Evolutionary conservation across 1,140 invertebrate genomes (phyloP).

Genomic region (Leptestheria dahalacensis): DNA sequence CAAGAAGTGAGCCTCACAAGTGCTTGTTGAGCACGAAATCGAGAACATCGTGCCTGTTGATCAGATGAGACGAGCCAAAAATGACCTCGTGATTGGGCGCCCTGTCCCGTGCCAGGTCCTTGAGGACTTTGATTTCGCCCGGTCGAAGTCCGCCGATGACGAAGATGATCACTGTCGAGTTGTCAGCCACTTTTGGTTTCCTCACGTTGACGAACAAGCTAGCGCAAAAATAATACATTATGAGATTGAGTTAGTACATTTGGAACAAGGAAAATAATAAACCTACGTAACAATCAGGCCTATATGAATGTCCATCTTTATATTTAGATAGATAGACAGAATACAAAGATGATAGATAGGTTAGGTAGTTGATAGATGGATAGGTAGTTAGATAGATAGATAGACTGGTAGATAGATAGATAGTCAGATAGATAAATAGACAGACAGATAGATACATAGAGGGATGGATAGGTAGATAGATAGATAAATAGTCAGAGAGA

Average conservation of each 20-base stretch:
- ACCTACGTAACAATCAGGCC: too few relatives aligned
- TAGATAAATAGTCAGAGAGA: too few relatives aligned
- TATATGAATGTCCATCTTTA: too few relatives aligned
- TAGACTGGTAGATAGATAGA: neutral
- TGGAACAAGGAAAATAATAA: too few relatives aligned
- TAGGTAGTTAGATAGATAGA: too few relatives aligned
- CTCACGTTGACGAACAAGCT: conserved; percentile 21
- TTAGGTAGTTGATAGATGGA: too few relatives aligned
- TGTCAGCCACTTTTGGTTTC: conserved; percentile 19
- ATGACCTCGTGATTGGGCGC: neutral
- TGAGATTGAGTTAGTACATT: too few relatives aligned
- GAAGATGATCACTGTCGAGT: conserved; percentile 17
- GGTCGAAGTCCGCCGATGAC: conserved; percentile 19
- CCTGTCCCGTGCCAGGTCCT: conserved; percentile 10
- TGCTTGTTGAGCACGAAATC: neutral
- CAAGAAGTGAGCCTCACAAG: too few relatives aligned
- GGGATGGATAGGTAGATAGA: too few relatives aligned
- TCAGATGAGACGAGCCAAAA: neutral
- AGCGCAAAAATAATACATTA: neutral
- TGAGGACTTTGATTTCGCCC: conserved; percentile 17
- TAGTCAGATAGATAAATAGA: neutral
- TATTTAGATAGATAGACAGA: too few relatives aligned
- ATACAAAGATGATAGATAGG: neutral
- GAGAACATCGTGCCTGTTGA: neutral
- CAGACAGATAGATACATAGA: too few relatives aligned